A percentile compares a stretch with the other conserved stretches of the same genome.
Conservation (phyloP, 2,113 vertebrate species). For the Ceratotherium simum region DNA sequence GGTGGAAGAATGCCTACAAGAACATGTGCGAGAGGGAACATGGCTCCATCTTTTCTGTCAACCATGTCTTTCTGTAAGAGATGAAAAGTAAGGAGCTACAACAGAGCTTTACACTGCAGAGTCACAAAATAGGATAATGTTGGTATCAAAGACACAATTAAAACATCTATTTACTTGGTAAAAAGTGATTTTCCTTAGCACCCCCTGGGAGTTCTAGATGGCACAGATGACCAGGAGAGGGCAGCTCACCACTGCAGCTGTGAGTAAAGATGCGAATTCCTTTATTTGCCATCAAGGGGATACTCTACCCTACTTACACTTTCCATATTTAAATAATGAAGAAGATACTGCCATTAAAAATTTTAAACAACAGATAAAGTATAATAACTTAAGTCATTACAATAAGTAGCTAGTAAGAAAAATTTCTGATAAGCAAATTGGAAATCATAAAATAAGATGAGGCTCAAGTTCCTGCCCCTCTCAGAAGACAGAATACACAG, state of each 20-base stretch:
- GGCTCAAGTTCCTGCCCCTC: not conserved
- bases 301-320: constrained; percentile 3
- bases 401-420: constrained; percentile 21
- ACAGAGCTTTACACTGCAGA: not conserved
- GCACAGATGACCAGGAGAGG: constrained; percentile 82
- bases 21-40: not conserved
- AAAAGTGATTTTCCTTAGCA: constrained; percentile 57
- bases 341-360: constrained; percentile 36
- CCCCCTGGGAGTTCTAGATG: constrained; percentile 68
- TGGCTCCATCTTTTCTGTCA: constrained; percentile 29
- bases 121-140: not conserved
- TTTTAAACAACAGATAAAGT: constrained; percentile 32
- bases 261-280: constrained; percentile 32
- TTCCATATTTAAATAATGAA: constrained; percentile 45
- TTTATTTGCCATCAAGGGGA: constrained; percentile 40
- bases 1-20: not conserved
- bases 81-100: not conserved
- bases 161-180: constrained; percentile 34
- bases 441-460: constrained; percentile 18
- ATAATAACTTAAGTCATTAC: constrained; percentile 23
- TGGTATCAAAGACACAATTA: constrained; percentile 36
- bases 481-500: not conserved
- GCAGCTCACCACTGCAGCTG: constrained; percentile 81
- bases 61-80: constrained; percentile 11
- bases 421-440: constrained; percentile 4